These are phyloP conservation scores for Rhinophrynus dorsalis DNA, from an alignment of 2,797 vertebrate species.

Conservation along the genomic window DNA sequence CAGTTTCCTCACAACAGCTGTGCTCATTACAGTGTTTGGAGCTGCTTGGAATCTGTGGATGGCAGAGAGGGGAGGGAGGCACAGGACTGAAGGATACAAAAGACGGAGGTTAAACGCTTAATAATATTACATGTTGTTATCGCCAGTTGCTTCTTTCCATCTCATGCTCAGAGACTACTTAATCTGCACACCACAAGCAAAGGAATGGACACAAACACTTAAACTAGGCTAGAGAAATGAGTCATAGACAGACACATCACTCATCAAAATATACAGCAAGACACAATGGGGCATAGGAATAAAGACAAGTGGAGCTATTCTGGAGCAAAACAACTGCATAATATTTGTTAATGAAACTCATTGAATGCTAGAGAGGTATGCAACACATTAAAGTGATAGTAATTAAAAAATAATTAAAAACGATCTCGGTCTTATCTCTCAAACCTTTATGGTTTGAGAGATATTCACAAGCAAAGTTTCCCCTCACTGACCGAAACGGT, in stretches of 20 bases:
- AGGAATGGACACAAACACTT: background rate
- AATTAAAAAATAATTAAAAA: no score
- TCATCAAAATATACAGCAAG: background rate
- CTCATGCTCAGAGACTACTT: slow-evolving; percentile 12
- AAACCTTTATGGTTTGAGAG: no score
- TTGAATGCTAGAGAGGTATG: no score
- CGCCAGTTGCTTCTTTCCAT: slow-evolving; percentile 42
- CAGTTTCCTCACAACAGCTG: slow-evolving; percentile 42
- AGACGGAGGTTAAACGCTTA: slow-evolving; percentile 22
- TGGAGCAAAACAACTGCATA: no score
- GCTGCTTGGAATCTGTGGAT: slow-evolving; percentile 20
- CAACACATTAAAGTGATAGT: no score
- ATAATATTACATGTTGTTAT: slow-evolving; percentile 39
- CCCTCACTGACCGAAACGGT: no score
- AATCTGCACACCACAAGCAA: slow-evolving; percentile 4
- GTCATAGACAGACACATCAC: background rate
- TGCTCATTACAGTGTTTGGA: slow-evolving; percentile 40
- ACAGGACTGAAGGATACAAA: background rate
- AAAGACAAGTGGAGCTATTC: no score
- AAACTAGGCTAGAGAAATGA: slow-evolving; percentile 14
- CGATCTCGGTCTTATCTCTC: no score
- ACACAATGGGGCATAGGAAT: background rate
- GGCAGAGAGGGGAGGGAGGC: slow-evolving; percentile 18
- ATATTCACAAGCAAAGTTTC: no score
- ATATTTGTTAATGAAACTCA: no score